These are phyloP conservation scores for Anagyrus pseudococci DNA, from an alignment of 2,888 invertebrate genomes.

Conservation along the genomic window DNA sequence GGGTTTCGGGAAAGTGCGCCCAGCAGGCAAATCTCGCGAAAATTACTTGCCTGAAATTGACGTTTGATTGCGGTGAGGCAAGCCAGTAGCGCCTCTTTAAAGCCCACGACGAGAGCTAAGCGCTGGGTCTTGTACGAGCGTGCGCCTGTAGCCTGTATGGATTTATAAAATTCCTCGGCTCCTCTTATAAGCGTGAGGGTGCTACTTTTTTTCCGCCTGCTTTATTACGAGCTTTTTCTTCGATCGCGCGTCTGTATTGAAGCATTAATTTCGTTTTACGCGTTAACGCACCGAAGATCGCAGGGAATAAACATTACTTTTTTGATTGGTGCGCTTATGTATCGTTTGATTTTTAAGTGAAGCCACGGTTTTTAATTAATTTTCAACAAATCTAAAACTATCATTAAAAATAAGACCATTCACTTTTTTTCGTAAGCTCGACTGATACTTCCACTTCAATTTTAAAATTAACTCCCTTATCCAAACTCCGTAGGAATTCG, in stretches of 20 bases:
- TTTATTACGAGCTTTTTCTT: slow-evolving; percentile 18
- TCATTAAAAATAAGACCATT: not conserved
- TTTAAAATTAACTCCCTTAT: too few species aligned
- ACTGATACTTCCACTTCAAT: not conserved
- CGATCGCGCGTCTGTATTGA: not conserved
- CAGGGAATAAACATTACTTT: slow-evolving; percentile 28
- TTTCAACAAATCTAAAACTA: not conserved
- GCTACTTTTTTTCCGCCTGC: slow-evolving; percentile 18
- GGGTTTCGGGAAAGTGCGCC: not conserved
- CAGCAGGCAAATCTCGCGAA: slow-evolving; percentile 48
- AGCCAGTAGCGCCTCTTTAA: slow-evolving; percentile 18
- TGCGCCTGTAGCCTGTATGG: slow-evolving; percentile 24
- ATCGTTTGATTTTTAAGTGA: too few species aligned
- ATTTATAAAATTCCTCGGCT: slow-evolving; percentile 20
- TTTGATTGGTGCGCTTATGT: slow-evolving; percentile 27
- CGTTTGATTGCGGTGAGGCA: slow-evolving; percentile 50
- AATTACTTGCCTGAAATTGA: slow-evolving; percentile 56
- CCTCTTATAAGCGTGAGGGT: too few species aligned
- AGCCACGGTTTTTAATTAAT: not conserved
- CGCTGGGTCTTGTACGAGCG: slow-evolving; percentile 23
- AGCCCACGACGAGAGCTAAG: not conserved
- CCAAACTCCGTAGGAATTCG: not conserved
- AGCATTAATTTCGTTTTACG: slow-evolving; percentile 29
- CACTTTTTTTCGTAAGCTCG: not conserved
- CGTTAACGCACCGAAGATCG: slow-evolving; percentile 30